Evolutionary conservation across 2,888 invertebrate species (phyloP), one percentile per base, ranked within the genome.

Genomic region (Capitulum mitella): DNA sequence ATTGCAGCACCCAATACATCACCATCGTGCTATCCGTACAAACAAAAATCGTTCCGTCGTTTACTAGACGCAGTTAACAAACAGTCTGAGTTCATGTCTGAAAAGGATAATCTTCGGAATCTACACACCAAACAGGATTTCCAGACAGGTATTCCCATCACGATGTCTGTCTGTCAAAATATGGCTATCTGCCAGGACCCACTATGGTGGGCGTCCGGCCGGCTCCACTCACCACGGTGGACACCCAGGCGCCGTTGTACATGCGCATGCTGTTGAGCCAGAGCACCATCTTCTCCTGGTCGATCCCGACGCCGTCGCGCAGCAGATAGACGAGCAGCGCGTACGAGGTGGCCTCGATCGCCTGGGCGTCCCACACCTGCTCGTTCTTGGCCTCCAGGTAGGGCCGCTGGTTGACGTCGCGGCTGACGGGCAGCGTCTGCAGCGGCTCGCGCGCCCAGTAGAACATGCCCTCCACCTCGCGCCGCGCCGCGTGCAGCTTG

Each of bases 271-370:
- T 82, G 61, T 83, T 83, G n/a, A 85, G 81, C 83, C 83, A 85
- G 32, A 82, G 80, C 16, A 85, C 85, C 26, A 85, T 84, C 77
- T 82, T 81, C 78, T 84, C 84, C 78, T 83, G 82, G 0, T 83
- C 80, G 78, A 81, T 78, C 46, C 82, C 81, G 19, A 83, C 75
- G 8, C 83, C 83, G 74, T 83, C 83, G 74, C 83, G 81, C 22
- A 81, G 80, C 34, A 83, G 80, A 80, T 86, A 86, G 0, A 86
- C 84, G 81, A 88, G 83, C 32, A 88, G 83, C 3, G 87, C 87
- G 81, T 87, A 88, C 2, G 86, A 84, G 0, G 87, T 87, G 0
- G 87, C 84, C 81, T 86, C 86, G 0, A 87, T 86, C 22, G 83
- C 79, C 78, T 81, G 78, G 78, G 85, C 86, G 81, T 87, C 87